Evolutionary conservation across 2,888 invertebrate species (phyloP), one percentile per base, ranked within the genome.

Genomic region (Pharmacophagus antenor): DNA sequence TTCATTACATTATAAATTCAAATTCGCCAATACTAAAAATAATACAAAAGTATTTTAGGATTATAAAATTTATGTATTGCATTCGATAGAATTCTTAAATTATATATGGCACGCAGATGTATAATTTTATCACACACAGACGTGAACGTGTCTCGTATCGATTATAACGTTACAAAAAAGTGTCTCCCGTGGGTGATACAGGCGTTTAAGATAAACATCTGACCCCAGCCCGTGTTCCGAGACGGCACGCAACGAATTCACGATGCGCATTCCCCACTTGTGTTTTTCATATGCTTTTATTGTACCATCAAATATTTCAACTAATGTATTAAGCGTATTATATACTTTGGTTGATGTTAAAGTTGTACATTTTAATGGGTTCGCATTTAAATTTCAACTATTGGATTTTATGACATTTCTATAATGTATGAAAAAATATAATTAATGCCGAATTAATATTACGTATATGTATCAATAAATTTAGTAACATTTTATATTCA

Each of bases 201-300:
- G 88, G 82, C 88, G 88, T 87, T 88, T 88, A 87, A 87, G 90
- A 90, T 90, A 89, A 84, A 67, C 81, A 90, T 90, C 89, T 86
- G 89, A 86, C 84, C 88, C 83, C 76, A 74, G 76, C 78, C 75
- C 76, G 80, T 72, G 83, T 77, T 80, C 76, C 80, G 78, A 71
- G 78, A 73, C 70, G 84, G 85, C 83, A 81, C 81, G 84, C 88
- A 74, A 82, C 78, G 85, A 82, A 87, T 88, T 83, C 89, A 86
- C 87, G 85, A 87, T 71, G 78, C 72, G 80, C 84, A 84, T 87
- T 82, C 85, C 76, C 73, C 61, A 68, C 77, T 74, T 74, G 65
- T 84, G 78, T 68, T 68, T 67, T 59, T 66, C 64, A 67, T 66
- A 62, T 69, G 65, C 73, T 84, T 80, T 84, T 80, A 72, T 82